Conservation (phyloP, 2,797 vertebrate genomes). For the Moxostoma hubbsi region DNA sequence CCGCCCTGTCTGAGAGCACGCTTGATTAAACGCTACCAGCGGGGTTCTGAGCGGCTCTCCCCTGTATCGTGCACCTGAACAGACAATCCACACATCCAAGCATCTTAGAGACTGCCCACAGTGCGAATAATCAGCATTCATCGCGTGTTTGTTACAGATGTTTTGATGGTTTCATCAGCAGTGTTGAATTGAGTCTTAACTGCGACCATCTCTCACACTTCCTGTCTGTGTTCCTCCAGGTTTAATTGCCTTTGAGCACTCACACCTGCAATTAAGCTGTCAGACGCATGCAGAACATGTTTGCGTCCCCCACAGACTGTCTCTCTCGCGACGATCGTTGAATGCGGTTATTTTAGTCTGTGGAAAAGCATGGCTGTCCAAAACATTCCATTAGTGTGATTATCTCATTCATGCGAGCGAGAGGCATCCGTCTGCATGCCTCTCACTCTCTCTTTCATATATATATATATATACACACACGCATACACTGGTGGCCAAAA, state of each 20-base stretch:
- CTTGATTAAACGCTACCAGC: conserved; percentile 53
- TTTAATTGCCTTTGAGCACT: conserved; percentile 70
- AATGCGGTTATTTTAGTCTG: conserved; percentile 18
- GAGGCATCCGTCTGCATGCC: background rate
- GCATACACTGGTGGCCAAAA: too few species aligned
- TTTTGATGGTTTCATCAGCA: conserved; percentile 23
- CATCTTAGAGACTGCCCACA: background rate
- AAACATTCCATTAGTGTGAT: conserved; percentile 32
- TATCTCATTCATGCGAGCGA: conserved; percentile 1
- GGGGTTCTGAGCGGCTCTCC: conserved; percentile 13
- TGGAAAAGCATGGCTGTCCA: conserved; percentile 12
- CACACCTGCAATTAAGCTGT: conserved; percentile 73
- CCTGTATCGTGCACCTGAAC: too few species aligned
- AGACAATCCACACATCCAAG: too few species aligned
- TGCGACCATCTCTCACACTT: conserved; percentile 19
- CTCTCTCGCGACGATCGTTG: background rate
- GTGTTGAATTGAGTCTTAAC: conserved; percentile 8
- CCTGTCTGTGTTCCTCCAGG: conserved; percentile 18
- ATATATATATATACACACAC: background rate
- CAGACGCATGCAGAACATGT: conserved; percentile 55
- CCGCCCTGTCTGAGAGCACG: conserved; percentile 33
- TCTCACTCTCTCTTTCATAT: background rate
- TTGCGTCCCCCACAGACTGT: background rate
- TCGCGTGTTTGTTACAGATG: conserved; percentile 4
- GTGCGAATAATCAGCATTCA: conserved; percentile 23